Percentiles rank a stretch among this genome's conserved stretches.
phyloP scores from a whole-genome alignment of 1,140 invertebrate genomes.

The Plectrocnemia conspersa region DNA sequence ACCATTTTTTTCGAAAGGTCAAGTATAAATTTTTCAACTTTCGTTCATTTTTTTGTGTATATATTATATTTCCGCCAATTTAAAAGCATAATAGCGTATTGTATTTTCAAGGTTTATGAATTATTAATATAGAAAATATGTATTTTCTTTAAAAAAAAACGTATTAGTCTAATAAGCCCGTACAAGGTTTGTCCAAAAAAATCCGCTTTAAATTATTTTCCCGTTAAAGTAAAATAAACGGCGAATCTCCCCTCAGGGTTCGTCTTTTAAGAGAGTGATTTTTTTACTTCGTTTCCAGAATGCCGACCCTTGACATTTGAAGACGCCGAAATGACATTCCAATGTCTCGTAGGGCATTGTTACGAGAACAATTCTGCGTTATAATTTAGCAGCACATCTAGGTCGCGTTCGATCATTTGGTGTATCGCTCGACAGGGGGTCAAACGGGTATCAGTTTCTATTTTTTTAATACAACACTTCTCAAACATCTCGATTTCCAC shows the following conservation, averaged over 20 bases:
- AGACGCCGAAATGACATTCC: slow-evolving; percentile 8
- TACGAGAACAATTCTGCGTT: background rate
- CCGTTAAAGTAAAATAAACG: slow-evolving; percentile 2
- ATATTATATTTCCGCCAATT: background rate
- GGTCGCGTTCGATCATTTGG: background rate
- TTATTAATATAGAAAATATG: background rate
- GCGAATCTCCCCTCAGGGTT: background rate
- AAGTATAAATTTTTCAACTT: too few relatives aligned
- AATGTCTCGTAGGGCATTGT: slow-evolving; percentile 3
- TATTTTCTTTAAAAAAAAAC: background rate
- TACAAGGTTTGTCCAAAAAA: background rate
- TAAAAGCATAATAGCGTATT: too few relatives aligned
- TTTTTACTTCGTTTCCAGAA: background rate
- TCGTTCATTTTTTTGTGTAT: too few relatives aligned
- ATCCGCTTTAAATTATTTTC: slow-evolving; percentile 4
- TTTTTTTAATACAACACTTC: slow-evolving; percentile 1
- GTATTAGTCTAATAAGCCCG: background rate
- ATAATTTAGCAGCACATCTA: slow-evolving; percentile 8
- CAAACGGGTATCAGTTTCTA: slow-evolving; percentile 8
- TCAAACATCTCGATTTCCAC: background rate
- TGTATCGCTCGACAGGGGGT: slow-evolving; percentile 2
- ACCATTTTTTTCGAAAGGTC: too few relatives aligned
- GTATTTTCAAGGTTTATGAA: background rate
- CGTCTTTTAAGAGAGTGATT: background rate
- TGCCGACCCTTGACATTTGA: background rate